Evolutionary conservation across 2,888 invertebrate genomes (phyloP), one percentile per base, ranked within the genome.

Genomic region (Drosophila mulleri): DNA sequence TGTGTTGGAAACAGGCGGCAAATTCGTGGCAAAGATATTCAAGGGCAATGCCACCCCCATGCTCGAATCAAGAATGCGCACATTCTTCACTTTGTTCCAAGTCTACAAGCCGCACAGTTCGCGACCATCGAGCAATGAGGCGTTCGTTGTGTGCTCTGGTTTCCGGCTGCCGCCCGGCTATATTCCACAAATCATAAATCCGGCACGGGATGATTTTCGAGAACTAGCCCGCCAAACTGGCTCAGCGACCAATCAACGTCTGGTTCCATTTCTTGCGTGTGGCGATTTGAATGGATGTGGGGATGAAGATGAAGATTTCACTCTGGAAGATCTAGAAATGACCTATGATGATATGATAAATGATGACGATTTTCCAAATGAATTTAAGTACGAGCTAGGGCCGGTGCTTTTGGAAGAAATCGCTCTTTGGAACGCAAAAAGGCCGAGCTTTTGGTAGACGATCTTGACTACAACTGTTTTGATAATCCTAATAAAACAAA

Each of bases 1-100:
- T 93, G 96, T 99, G n/a, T 94, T 99, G 18, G 96, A 96, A 91
- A 93, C 93, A 2, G 96, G 96, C 14, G 99, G 99, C 23, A 96
- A 96, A 26, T 99, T 99, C 94, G 96, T 99, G 0, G 99, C 99
- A 0, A 99, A 99, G 94, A 98, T 99, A 91, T 99, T 99, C 91
- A 95, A 99, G 78, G 98, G 98, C 0, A 97, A 97, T 92, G 98
- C 98, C 93, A 97, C 98, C 1, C 96, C 96, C 8, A 93, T 99
- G 0, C 93, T 99, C 2, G 98, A 98, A 90, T 96, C 97, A 0
- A 98, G 99, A 91, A 93, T 99, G 77, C 96, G 96, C 88, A 95
- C 97, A 77, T 98, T 99, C 93, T 99, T n/a, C n/a, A n/a, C n/a
- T n/a, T 99, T 92, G 95, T 99, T 99, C 0, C 95, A 96, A 14